Conservation (phyloP, 2,888 invertebrate genomes). For the Apodemia mormo region DNA sequence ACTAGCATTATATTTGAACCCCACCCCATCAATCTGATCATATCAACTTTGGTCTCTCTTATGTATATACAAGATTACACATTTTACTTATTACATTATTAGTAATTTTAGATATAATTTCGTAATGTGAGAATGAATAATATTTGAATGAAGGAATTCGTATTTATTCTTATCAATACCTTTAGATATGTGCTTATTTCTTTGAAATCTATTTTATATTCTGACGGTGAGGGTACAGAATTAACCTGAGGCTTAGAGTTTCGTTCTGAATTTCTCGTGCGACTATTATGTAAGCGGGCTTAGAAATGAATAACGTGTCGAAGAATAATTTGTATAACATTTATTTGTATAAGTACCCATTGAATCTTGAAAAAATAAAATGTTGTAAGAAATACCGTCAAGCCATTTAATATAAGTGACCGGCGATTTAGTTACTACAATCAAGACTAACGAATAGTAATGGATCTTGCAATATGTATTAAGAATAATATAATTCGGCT, state of each 20-base stretch:
- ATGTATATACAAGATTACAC: not conserved
- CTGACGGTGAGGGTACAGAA: constrained; percentile 8
- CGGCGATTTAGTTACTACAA: too few relatives aligned
- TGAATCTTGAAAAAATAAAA: not conserved
- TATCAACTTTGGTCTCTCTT: too few relatives aligned
- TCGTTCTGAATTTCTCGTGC: constrained; percentile 1
- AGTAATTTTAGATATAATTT: not conserved
- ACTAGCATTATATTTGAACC: too few relatives aligned
- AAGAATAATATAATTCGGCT: too few relatives aligned
- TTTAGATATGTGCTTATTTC: constrained; percentile 10
- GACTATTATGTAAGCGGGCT: constrained; percentile 11
- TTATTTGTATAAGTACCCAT: not conserved
- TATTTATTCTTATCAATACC: constrained; percentile 10
- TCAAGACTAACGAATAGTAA: too few relatives aligned
- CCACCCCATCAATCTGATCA: too few relatives aligned
- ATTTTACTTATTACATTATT: not conserved
- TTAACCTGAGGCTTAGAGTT: constrained; percentile 13
- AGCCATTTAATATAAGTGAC: too few relatives aligned
- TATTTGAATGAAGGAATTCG: constrained; percentile 29
- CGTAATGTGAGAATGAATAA: not conserved
- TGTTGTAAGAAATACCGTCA: too few relatives aligned
- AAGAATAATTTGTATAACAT: not conserved
- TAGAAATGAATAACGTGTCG: constrained; percentile 7
- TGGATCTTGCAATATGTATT: too few relatives aligned
- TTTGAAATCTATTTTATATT: constrained; percentile 9